A percentile compares a stretch with the other conserved stretches of the same genome.
Conservation (phyloP, 2,113 vertebrate species). For the Atrichornis clamosus region DNA sequence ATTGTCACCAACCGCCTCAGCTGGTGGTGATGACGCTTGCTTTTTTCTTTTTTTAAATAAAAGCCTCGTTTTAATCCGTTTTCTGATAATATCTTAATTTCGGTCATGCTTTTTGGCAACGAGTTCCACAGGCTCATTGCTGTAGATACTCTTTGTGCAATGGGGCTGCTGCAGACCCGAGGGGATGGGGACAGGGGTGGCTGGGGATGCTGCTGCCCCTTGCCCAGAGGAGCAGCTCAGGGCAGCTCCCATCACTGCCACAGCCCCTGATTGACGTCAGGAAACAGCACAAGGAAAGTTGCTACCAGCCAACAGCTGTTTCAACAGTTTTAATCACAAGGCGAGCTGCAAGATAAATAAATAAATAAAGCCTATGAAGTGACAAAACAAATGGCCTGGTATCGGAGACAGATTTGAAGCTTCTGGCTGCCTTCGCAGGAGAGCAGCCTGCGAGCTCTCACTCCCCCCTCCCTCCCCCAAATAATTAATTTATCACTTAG, state of each 20-base stretch:
- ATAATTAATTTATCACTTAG: constrained; percentile 68
- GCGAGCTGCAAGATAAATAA: constrained; percentile 45
- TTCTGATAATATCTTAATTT: not conserved
- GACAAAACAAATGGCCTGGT: constrained; percentile 66
- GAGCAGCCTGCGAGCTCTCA: constrained; percentile 8
- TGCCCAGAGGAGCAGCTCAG: fast-evolving
- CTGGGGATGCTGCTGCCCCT: not conserved
- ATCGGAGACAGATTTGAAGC: constrained; percentile 31
- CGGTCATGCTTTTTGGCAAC: not conserved
- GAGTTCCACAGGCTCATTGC: fast-evolving
- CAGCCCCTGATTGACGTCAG: not conserved
- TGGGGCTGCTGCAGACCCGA: not conserved
- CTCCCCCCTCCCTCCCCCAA: not conserved
- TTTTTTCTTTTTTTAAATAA: not conserved
- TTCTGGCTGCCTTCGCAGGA: constrained; percentile 33
- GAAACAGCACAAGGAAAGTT: not conserved
- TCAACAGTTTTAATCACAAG: constrained; percentile 54
- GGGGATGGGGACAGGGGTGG: not conserved
- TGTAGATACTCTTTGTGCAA: too few species aligned
- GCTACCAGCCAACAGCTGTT: constrained; percentile 44
- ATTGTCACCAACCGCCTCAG: not conserved
- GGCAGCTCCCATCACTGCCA: not conserved
- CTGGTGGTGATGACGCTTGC: fast-evolving
- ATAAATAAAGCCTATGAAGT: constrained; percentile 55
- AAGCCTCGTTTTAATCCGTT: not conserved